These are phyloP conservation scores for Axinella damicornis DNA, from an alignment of 37 sponge, comb jelly and placozoan genomes.

Conservation along the genomic window DNA sequence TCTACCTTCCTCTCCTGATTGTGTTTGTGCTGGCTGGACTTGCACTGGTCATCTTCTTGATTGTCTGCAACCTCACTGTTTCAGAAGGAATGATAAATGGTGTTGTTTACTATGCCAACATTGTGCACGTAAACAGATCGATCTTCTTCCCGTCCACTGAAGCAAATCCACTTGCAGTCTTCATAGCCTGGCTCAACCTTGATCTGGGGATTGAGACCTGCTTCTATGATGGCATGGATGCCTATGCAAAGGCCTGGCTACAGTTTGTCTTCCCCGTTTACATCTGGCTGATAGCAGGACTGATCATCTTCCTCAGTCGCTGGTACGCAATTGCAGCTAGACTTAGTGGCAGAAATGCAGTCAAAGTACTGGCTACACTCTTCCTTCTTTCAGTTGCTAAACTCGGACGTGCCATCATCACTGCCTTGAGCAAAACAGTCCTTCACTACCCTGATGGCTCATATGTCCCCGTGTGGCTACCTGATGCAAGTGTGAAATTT, in stretches of 20 bases:
- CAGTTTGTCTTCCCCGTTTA: slow-evolving; percentile 57
- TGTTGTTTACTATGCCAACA: slow-evolving; percentile 56
- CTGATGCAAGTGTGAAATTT: slow-evolving; percentile 3
- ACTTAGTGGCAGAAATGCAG: slow-evolving; percentile 26
- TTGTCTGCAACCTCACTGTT: slow-evolving; percentile 39
- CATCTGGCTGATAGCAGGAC: not conserved
- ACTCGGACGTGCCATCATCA: slow-evolving; percentile 13
- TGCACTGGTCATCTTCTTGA: slow-evolving; percentile 35
- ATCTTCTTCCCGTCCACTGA: too few relatives aligned
- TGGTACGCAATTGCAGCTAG: not conserved
- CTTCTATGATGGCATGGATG: slow-evolving; percentile 65
- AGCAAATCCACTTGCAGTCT: not conserved
- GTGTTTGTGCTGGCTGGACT: slow-evolving; percentile 29
- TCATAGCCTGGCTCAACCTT: slow-evolving; percentile 52
- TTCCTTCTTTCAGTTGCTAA: slow-evolving; percentile 30
- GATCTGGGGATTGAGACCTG: slow-evolving; percentile 22
- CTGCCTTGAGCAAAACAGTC: not conserved
- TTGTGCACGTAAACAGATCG: not conserved
- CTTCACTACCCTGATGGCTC: slow-evolving; percentile 3
- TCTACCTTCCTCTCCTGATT: slow-evolving; percentile 10
- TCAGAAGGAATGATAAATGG: slow-evolving; percentile 51
- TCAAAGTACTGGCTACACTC: slow-evolving; percentile 59
- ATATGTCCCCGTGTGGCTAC: not conserved
- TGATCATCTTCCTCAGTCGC: not conserved
- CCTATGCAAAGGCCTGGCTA: slow-evolving; percentile 40